Conservation (phyloP, 2,113 vertebrate genomes). For the Callipepla squamata region DNA sequence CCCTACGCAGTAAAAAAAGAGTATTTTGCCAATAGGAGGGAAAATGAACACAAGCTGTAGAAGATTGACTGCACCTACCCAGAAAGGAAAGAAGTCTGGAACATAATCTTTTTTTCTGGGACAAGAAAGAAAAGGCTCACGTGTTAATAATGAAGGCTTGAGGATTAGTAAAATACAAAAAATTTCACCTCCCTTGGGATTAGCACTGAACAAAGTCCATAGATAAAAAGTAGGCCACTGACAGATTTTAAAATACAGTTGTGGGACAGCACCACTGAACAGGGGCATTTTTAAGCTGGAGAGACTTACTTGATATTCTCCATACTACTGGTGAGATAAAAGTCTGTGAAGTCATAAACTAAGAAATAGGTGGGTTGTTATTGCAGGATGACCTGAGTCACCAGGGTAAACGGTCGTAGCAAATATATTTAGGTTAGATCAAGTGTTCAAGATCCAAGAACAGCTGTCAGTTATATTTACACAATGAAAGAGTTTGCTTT, state of each 20-base stretch:
- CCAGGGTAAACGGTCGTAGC: background rate
- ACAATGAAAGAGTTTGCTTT: background rate
- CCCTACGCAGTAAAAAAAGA: background rate
- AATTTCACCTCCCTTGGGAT: background rate
- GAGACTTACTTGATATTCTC: background rate
- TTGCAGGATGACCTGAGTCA: background rate
- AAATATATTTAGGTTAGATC: background rate
- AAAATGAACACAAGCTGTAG: background rate
- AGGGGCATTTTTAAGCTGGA: background rate
- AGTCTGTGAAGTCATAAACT: background rate
- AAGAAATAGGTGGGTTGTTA: background rate
- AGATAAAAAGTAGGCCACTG: background rate
- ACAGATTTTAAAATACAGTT: background rate
- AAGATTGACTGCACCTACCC: background rate
- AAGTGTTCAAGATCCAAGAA: background rate
- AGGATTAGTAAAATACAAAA: background rate
- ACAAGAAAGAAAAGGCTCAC: background rate
- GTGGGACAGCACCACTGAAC: background rate
- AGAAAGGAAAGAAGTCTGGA: background rate
- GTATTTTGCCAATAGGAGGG: background rate
- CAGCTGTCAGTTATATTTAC: background rate
- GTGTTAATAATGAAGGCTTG: background rate
- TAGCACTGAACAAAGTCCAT: background rate
- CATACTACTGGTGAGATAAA: background rate
- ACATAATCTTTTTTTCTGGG: background rate